These are phyloP conservation scores for Fulica atra DNA, from an alignment of 2,113 vertebrate genomes.

Conservation along the genomic window DNA sequence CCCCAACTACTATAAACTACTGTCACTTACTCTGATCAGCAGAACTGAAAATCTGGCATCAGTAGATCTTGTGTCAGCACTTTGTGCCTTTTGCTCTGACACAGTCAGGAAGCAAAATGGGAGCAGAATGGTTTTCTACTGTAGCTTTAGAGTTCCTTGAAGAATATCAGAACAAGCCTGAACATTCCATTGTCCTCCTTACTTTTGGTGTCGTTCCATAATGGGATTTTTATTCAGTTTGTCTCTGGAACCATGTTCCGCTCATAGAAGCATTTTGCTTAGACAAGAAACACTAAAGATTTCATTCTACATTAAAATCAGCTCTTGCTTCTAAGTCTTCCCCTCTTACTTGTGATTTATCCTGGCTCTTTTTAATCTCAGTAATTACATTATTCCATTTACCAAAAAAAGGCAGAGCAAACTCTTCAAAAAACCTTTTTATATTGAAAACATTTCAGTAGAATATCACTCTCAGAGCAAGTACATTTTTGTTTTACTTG, in stretches of 20 bases:
- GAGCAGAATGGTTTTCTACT: fast-evolving
- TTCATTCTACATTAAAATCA: not conserved
- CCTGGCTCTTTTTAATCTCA: not conserved
- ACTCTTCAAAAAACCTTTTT: not conserved
- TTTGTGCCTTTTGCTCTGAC: not conserved
- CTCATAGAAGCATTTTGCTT: not conserved
- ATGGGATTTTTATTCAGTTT: not conserved
- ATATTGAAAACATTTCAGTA: not conserved
- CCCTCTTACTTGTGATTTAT: not conserved
- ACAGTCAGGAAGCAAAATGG: not conserved
- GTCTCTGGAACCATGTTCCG: not conserved
- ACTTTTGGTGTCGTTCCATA: not conserved
- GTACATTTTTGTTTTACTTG: not conserved
- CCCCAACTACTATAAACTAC: not conserved
- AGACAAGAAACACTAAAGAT: not conserved
- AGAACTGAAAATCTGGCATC: not conserved
- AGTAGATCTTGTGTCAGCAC: not conserved
- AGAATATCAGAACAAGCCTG: not conserved
- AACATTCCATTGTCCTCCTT: not conserved
- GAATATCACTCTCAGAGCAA: not conserved
- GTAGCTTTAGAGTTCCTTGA: not conserved
- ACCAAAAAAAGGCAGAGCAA: not conserved
- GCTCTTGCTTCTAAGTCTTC: not conserved
- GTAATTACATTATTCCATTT: not conserved
- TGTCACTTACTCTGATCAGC: not conserved